phyloP scores from a whole-genome alignment of 1,140 invertebrate species.

The Papilio helenus region DNA sequence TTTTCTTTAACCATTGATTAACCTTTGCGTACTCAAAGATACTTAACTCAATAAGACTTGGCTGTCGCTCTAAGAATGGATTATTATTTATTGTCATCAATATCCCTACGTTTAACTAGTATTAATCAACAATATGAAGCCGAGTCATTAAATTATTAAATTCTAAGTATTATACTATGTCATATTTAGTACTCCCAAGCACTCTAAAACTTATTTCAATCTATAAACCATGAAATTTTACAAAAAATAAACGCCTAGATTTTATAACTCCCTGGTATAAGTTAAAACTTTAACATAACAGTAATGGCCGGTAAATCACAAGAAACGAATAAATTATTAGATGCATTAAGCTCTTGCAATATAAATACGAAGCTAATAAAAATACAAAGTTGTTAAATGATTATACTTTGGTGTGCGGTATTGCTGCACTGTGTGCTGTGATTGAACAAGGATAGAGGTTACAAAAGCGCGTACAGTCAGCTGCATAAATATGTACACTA shows the following conservation, averaged over 20 bases:
- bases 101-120: neutral
- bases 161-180: neutral
- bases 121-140: neutral
- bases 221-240: neutral
- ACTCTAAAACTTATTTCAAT: neutral
- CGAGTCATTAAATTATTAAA: neutral
- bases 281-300: slow-evolving; percentile 59
- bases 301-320: slow-evolving; percentile 67
- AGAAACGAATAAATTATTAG: slow-evolving; percentile 68
- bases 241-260: slow-evolving; percentile 58
- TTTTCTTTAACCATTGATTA: neutral
- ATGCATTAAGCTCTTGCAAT: slow-evolving; percentile 55
- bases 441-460: neutral
- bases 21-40: neutral
- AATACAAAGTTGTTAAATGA: slow-evolving; percentile 54
- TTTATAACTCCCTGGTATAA: slow-evolving; percentile 62
- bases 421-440: neutral
- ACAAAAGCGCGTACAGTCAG: neutral
- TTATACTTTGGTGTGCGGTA: slow-evolving; percentile 32
- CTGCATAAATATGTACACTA: too few species aligned
- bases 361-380: slow-evolving; percentile 60
- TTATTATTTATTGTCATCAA: neutral
- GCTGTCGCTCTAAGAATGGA: neutral
- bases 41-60: neutral
- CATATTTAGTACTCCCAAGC: neutral